Evolutionary conservation across 2,888 invertebrate genomes (phyloP).

Genomic region (Anticlea derivata): DNA sequence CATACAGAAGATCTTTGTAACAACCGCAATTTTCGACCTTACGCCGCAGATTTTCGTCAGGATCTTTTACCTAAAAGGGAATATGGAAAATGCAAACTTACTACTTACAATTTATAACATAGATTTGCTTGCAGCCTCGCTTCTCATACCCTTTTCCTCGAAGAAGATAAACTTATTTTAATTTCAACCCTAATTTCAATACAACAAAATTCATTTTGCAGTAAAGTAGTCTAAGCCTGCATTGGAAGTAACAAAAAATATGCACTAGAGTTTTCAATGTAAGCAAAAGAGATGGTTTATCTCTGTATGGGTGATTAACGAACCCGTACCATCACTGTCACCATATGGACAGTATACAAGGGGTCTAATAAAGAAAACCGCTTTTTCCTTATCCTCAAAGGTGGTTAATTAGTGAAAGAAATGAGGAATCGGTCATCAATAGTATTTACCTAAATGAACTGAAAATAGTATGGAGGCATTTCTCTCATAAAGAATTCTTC

Average conservation of each 20-base stretch:
- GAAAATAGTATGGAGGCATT: too few species aligned
- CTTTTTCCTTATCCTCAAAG: slow-evolving; percentile 16
- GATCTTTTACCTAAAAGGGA: slow-evolving; percentile 14
- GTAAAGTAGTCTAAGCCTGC: neutral
- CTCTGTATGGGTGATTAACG: slow-evolving; percentile 13
- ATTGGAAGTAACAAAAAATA: slow-evolving; percentile 1
- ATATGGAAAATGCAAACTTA: slow-evolving; percentile 4
- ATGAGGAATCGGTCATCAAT: neutral
- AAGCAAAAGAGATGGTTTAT: slow-evolving; percentile 26
- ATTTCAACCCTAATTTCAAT: neutral
- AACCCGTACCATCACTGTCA: slow-evolving; percentile 9
- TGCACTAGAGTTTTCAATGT: neutral
- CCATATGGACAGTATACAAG: slow-evolving; percentile 14
- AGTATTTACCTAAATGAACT: neutral
- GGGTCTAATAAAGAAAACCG: slow-evolving; percentile 14
- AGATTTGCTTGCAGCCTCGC: neutral
- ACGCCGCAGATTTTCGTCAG: rapidly evolving
- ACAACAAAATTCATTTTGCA: neutral
- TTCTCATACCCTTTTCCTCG: neutral
- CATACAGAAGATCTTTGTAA: slow-evolving; percentile 37
- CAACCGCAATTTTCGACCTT: slow-evolving; percentile 34
- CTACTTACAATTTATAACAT: neutral
- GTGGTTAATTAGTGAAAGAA: slow-evolving; percentile 16
- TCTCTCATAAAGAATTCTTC: too few species aligned
- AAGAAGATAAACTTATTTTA: neutral